Percentiles rank a stretch among this genome's conserved stretches.
Evolutionary conservation across 2,113 vertebrate genomes (phyloP).

Genomic region (Crotalus tigris): DNA sequence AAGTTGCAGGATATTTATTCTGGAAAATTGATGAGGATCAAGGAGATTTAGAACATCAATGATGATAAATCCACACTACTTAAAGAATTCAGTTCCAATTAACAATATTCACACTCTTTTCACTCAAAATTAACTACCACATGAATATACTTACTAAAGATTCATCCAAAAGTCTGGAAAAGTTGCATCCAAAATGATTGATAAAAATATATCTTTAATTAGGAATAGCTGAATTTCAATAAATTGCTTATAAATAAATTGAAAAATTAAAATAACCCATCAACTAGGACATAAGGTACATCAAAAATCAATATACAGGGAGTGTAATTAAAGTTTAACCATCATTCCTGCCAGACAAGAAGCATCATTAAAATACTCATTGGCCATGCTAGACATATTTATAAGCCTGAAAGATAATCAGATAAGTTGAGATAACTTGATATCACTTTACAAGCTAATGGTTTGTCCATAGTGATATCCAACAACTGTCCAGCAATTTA

Average conservation of each 20-base stretch:
- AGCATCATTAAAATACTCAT: not conserved
- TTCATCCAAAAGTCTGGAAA: not conserved
- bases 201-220: not conserved
- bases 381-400: not conserved
- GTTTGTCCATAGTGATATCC: not conserved
- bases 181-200: not conserved
- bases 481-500: not conserved
- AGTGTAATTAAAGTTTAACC: not conserved
- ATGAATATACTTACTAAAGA: not conserved
- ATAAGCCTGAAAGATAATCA: not conserved
- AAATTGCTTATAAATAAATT: not conserved
- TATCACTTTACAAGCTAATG: not conserved
- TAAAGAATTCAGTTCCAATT: not conserved
- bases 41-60: not conserved
- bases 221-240: not conserved
- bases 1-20: not conserved
- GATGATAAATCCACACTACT: not conserved
- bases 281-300: not conserved
- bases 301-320: not conserved
- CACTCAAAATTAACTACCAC: not conserved
- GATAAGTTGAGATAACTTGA: not conserved
- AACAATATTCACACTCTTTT: not conserved
- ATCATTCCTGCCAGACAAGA: not conserved
- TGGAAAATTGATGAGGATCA: not conserved
- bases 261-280: not conserved